These are phyloP conservation scores for Diarsia dahlii DNA, from an alignment of 2,888 invertebrate genomes.

Conservation along the genomic window DNA sequence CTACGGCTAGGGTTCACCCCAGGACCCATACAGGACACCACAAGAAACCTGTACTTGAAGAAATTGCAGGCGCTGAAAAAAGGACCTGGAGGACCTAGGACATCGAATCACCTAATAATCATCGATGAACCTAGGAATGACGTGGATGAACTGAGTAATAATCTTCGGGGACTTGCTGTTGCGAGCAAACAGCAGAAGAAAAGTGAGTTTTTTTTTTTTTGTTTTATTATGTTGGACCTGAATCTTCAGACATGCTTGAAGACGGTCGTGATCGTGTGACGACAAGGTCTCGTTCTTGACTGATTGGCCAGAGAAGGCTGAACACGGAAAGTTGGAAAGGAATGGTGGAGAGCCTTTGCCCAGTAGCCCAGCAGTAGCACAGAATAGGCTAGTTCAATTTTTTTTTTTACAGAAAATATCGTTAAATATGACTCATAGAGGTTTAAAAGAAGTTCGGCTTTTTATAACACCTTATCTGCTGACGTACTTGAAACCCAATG, in stretches of 20 bases:
- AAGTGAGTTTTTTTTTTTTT: conserved; percentile 55
- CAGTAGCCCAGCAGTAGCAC: too few relatives aligned
- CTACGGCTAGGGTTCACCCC: conserved; percentile 92
- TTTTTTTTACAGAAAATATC: not conserved
- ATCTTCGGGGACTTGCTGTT: conserved; percentile 45
- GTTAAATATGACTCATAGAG: not conserved
- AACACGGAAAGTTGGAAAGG: too few relatives aligned
- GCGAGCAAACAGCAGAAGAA: conserved; percentile 44
- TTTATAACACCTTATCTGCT: not conserved
- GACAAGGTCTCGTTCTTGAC: too few relatives aligned
- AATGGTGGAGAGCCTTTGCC: too few relatives aligned
- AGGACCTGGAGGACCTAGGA: conserved; percentile 56
- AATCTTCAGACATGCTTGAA: too few relatives aligned
- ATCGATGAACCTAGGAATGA: conserved; percentile 17
- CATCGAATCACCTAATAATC: too few relatives aligned
- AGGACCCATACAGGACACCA: conserved; percentile 95
- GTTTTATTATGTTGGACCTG: too few relatives aligned
- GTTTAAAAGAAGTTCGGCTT: not conserved
- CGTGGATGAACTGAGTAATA: conserved; percentile 36
- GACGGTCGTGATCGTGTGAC: too few relatives aligned
- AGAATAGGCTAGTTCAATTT: too few relatives aligned
- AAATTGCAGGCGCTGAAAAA: conserved; percentile 92
- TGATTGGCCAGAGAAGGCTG: too few relatives aligned
- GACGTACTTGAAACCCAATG: not conserved
- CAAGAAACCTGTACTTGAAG: conserved; percentile 94